Conservation (phyloP, 2,797 vertebrate genomes). For the Tympanoctomys barrerae region DNA sequence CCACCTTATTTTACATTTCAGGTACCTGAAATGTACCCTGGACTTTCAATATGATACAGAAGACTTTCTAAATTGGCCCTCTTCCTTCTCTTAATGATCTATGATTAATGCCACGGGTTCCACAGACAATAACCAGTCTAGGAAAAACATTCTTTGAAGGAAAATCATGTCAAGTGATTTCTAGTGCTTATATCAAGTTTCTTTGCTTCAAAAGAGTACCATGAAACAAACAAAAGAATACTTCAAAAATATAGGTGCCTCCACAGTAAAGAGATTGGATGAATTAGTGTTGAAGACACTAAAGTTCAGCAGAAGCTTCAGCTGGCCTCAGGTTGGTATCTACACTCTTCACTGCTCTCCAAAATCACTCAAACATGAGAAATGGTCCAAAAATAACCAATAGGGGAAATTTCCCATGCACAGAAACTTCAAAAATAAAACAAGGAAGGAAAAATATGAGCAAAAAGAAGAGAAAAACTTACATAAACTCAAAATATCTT, state of each 20-base stretch:
- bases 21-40: not conserved
- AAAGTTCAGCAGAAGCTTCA: constrained; percentile 12
- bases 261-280: not conserved
- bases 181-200: not conserved
- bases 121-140: not conserved
- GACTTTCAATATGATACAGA: not conserved
- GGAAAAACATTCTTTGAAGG: not conserved
- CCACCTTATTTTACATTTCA: no score
- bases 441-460: not conserved
- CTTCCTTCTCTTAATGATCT: not conserved
- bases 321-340: not conserved
- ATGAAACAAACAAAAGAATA: not conserved
- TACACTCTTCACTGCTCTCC: not conserved
- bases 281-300: not conserved
- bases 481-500: constrained; percentile 24
- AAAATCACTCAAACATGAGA: constrained; percentile 15
- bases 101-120: not conserved
- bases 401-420: not conserved
- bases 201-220: not conserved
- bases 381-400: not conserved
- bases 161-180: constrained; percentile 4
- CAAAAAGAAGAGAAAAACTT: not conserved
- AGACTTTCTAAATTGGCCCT: not conserved
- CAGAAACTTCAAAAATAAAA: constrained; percentile 45
- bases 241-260: not conserved